phyloP scores from a whole-genome alignment of 2,888 invertebrate genomes.

The Oligia strigilis region DNA sequence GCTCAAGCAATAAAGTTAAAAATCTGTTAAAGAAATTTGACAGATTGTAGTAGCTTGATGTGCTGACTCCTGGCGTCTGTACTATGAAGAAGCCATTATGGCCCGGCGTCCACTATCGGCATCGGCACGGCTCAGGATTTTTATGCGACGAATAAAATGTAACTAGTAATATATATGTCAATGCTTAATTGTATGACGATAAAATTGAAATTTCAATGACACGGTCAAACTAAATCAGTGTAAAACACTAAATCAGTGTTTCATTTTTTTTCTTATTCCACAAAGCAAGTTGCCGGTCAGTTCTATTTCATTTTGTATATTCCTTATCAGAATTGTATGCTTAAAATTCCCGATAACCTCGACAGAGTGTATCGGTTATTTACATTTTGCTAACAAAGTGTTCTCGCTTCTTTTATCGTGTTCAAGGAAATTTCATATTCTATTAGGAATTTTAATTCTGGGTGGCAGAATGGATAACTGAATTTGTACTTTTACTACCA shows the following conservation, averaged over 20 bases:
- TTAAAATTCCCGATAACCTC: slow-evolving; percentile 65
- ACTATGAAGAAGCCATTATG: too few species aligned
- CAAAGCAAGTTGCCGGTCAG: slow-evolving; percentile 26
- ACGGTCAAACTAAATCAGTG: too few species aligned
- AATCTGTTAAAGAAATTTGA: too few species aligned
- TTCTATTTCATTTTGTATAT: slow-evolving; percentile 54
- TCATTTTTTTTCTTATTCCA: slow-evolving; percentile 21
- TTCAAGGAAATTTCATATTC: slow-evolving; percentile 61
- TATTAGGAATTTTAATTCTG: slow-evolving; percentile 64
- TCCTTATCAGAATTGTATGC: slow-evolving; percentile 60
- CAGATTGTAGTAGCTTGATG: too few species aligned
- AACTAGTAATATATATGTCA: too few species aligned
- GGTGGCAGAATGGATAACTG: slow-evolving; percentile 59
- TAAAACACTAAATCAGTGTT: slow-evolving; percentile 2
- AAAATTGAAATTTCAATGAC: too few species aligned
- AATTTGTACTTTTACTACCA: slow-evolving; percentile 62
- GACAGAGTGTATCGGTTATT: slow-evolving; percentile 65
- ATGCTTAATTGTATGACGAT: too few species aligned
- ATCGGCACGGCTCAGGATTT: too few species aligned
- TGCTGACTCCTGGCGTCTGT: too few species aligned
- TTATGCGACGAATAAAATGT: too few species aligned
- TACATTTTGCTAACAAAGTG: slow-evolving; percentile 64
- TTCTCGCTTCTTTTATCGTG: slow-evolving; percentile 62
- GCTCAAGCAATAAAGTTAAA: too few species aligned
- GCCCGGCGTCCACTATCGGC: too few species aligned